Percentiles rank a stretch among this genome's conserved stretches.
These are phyloP conservation scores for Drosophila mauritiana DNA, from an alignment of 1,140 invertebrate species.

Conservation along the genomic window DNA sequence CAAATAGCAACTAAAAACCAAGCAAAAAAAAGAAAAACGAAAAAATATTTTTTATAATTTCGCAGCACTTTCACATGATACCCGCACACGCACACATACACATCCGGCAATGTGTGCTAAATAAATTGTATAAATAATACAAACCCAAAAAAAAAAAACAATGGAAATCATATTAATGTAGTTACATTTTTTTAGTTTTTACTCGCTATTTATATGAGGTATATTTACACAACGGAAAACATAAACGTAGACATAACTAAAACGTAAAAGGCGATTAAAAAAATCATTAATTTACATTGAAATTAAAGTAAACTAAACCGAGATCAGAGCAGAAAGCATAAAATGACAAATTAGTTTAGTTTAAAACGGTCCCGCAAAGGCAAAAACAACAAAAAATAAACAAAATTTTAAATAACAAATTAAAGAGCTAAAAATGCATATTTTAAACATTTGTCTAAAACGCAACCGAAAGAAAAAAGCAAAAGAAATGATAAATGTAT, in stretches of 20 bases:
- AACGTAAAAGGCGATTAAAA: constrained; percentile 50
- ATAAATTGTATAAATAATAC: constrained; percentile 59
- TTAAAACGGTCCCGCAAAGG: constrained; percentile 38
- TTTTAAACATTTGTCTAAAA: constrained; percentile 79
- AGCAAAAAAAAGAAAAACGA: constrained; percentile 20
- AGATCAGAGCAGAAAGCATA: constrained; percentile 42
- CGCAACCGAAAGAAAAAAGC: constrained; percentile 34
- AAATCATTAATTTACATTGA: constrained; percentile 58
- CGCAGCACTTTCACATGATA: constrained; percentile 62
- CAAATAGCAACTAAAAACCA: constrained; percentile 42
- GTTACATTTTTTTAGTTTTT: constrained; percentile 72
- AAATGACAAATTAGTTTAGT: constrained; percentile 65
- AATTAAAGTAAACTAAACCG: constrained; percentile 27
- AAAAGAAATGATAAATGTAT: constrained; percentile 69
- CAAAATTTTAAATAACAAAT: constrained; percentile 66
- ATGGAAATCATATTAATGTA: constrained; percentile 55
- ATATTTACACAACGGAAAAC: constrained; percentile 68
- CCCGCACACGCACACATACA: constrained; percentile 40
- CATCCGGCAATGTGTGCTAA: constrained; percentile 36
- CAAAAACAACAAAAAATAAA: constrained; percentile 33
- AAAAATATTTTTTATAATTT: constrained; percentile 69
- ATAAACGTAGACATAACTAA: constrained; percentile 56
- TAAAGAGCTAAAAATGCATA: constrained; percentile 61
- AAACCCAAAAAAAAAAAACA: constrained; percentile 29
- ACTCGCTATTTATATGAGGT: constrained; percentile 75